Conservation (phyloP, 2,113 vertebrate species). For the Typhlomys cinereus region DNA sequence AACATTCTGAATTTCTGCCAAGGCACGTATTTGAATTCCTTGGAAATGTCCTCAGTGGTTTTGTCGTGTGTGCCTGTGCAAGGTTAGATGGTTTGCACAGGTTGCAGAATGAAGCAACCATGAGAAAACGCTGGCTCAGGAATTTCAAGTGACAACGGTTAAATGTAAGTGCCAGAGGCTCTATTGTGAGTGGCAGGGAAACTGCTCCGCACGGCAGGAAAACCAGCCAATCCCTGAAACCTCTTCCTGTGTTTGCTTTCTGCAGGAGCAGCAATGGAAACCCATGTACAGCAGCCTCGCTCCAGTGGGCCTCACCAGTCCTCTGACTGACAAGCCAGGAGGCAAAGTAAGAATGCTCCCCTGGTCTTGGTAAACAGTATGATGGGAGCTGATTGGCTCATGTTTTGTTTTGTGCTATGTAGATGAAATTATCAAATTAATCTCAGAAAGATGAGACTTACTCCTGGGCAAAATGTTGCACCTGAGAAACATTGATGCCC, state of each 20-base stretch:
- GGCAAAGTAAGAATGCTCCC: slow-evolving; percentile 63
- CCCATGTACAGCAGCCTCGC: background rate
- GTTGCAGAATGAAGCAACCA: background rate
- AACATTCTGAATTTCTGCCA: slow-evolving; percentile 44
- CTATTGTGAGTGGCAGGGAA: background rate
- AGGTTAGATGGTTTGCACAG: slow-evolving; percentile 64
- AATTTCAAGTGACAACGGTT: background rate
- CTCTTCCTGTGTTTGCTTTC: slow-evolving; percentile 2
- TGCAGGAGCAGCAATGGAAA: slow-evolving; percentile 71
- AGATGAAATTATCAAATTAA: background rate
- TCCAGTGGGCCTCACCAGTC: slow-evolving; percentile 50
- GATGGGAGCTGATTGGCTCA: background rate
- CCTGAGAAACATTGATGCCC: background rate
- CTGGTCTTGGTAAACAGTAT: background rate
- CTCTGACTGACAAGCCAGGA: slow-evolving; percentile 65
- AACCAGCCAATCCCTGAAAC: slow-evolving; percentile 6
- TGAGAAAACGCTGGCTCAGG: slow-evolving; percentile 23
- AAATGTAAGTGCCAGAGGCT: slow-evolving; percentile 1
- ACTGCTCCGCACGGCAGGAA: background rate
- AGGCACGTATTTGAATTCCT: background rate
- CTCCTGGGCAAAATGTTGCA: background rate
- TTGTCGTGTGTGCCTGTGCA: background rate
- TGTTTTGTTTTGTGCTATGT: background rate
- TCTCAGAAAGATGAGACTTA: background rate
- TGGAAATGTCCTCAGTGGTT: background rate